A percentile compares a stretch with the other conserved stretches of the same genome.
phyloP scores from a whole-genome alignment of 2,888 invertebrate species.

The Spilarctia lutea region DNA sequence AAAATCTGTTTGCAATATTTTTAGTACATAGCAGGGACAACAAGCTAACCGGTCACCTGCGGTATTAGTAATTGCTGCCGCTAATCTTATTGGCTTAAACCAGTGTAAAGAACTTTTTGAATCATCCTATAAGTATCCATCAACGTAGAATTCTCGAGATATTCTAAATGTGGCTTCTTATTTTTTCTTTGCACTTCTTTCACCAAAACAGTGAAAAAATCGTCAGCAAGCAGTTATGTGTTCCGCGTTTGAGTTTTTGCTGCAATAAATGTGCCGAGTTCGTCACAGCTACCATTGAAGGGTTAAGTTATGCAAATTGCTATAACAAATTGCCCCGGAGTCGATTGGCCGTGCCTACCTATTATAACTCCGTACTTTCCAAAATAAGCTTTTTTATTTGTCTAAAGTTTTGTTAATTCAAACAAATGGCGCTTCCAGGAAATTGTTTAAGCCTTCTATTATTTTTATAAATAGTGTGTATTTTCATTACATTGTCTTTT shows the following conservation, averaged over 20 bases:
- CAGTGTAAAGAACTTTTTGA: neutral
- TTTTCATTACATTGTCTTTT: neutral
- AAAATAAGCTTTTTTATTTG: conserved; percentile 56
- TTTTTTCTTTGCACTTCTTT: conserved; percentile 60
- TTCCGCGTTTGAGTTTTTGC: conserved; percentile 69
- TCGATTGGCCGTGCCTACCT: conserved; percentile 61
- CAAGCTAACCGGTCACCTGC: too few species aligned
- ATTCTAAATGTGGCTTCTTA: conserved; percentile 38
- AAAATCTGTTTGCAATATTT: neutral
- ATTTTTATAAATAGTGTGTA: conserved; percentile 15
- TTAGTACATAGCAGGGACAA: too few species aligned
- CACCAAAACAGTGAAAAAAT: conserved; percentile 56
- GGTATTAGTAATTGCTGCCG: too few species aligned
- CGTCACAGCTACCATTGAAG: conserved; percentile 69
- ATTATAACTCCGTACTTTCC: conserved; percentile 60
- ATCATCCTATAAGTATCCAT: conserved; percentile 21
- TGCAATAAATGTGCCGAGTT: conserved; percentile 71
- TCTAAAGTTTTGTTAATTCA: conserved; percentile 50
- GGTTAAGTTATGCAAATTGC: conserved; percentile 84
- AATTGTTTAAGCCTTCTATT: conserved; percentile 36
- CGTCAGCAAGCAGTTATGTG: conserved; percentile 69
- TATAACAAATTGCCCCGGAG: conserved; percentile 66
- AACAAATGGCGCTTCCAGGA: conserved; percentile 46
- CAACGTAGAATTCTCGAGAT: conserved; percentile 14
- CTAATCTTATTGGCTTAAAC: too few species aligned